Evolutionary conservation across 1,140 invertebrate genomes (phyloP).

Genomic region (Caenorhabditis brenneri): DNA sequence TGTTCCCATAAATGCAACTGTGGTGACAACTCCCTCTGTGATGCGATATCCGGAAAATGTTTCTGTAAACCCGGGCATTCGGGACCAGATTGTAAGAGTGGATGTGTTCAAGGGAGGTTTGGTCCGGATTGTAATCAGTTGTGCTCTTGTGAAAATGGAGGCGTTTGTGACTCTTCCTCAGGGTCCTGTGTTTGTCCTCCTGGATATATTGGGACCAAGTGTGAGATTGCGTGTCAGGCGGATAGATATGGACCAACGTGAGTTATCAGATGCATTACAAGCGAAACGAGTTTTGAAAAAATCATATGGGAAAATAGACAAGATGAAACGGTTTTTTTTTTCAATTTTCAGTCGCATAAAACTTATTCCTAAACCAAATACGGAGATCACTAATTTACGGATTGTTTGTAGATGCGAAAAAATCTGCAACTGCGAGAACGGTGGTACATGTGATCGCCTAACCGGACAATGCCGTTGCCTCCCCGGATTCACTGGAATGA

Average conservation of each 20-base stretch:
- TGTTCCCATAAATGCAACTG: conserved; percentile 62
- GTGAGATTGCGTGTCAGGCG: conserved; percentile 61
- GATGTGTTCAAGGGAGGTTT: conserved; percentile 78
- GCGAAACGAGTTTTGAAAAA: too few species aligned
- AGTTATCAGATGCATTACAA: neutral
- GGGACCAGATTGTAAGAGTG: conserved; percentile 69
- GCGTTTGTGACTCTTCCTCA: conserved; percentile 84
- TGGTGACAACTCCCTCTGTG: conserved; percentile 74
- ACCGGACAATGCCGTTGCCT: too few species aligned
- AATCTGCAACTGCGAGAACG: too few species aligned
- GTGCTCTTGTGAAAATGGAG: conserved; percentile 85
- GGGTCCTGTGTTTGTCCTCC: conserved; percentile 84
- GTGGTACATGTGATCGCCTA: too few species aligned
- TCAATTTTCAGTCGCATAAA: too few species aligned
- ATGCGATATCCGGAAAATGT: conserved; percentile 82
- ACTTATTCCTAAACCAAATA: too few species aligned
- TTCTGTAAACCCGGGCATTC: conserved; percentile 79
- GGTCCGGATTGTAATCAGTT: conserved; percentile 80
- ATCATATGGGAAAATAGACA: too few species aligned
- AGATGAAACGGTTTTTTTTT: too few species aligned
- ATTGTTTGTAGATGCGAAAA: too few species aligned
- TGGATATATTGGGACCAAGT: conserved; percentile 78
- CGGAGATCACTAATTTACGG: too few species aligned
- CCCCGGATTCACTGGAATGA: too few species aligned
- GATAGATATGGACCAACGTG: conserved; percentile 63